These are phyloP conservation scores for Rhamphomyia laevipes DNA, from an alignment of 2,888 invertebrate genomes.

Conservation along the genomic window DNA sequence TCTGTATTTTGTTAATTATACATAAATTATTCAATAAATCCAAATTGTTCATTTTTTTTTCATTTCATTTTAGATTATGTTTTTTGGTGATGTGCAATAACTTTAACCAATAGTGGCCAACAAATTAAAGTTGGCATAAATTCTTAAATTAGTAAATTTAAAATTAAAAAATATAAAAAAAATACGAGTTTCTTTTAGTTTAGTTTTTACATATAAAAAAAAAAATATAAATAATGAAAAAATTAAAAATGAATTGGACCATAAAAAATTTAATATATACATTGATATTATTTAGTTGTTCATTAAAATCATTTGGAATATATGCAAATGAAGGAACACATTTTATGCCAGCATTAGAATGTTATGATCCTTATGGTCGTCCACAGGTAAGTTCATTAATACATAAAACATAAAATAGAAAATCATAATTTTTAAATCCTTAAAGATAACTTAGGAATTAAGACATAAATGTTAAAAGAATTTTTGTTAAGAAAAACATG, in stretches of 20 bases:
- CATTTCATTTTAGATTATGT: constrained; percentile 1
- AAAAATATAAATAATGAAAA: constrained; percentile 5
- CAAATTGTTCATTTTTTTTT: too few species aligned
- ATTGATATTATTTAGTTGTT: constrained; percentile 16
- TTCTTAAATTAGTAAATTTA: constrained; percentile 10
- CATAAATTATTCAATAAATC: too few species aligned
- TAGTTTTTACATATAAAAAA: too few species aligned
- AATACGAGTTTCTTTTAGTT: too few species aligned
- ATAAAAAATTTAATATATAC: constrained; percentile 18
- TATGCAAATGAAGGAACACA: constrained; percentile 26
- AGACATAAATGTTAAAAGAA: too few species aligned
- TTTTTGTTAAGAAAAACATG: too few species aligned
- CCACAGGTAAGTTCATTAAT: constrained; percentile 39
- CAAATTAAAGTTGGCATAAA: constrained; percentile 15
- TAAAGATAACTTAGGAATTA: too few species aligned
- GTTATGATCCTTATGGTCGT: constrained; percentile 44
- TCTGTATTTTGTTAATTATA: too few species aligned
- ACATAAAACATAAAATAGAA: too few species aligned
- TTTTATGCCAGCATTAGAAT: constrained; percentile 36
- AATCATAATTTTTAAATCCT: too few species aligned
- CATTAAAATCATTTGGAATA: constrained; percentile 18
- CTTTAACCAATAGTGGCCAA: constrained; percentile 21
- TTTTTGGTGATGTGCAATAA: constrained; percentile 20
- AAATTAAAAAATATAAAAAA: constrained; percentile 13
- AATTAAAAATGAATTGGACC: constrained; percentile 29